Base-by-base conservation (phyloP, 2,888 invertebrate genomes). In the Cataglyphis albicans region DNA sequence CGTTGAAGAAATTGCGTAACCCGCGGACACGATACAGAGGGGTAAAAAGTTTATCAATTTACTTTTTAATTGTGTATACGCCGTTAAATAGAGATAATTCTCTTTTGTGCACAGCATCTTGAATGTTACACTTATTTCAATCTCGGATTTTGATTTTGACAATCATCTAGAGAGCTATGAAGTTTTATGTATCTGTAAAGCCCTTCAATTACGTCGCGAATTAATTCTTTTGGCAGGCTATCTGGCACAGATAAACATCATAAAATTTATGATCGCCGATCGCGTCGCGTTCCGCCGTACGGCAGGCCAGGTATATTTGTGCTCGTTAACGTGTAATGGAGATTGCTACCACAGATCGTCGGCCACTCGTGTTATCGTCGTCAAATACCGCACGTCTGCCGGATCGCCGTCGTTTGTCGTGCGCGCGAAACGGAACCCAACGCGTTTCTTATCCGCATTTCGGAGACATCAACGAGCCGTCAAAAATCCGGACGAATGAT, bases 281-380 rank as follows among this genome's bases (percentile, higher is more conserved):
- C 70, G 83, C 74, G 87, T 85, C 84, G 72, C 84, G 82, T 87
- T 67, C 70, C 63, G 64, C 21, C 80, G 87, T 78, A 32, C 64
- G 73, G 82, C 44, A 44, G 44, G 48, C n/a, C 87, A 88, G 86
- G 87, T 88, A 85, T 84, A 83, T 83, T 84, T 73, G 82, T 59
- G 82, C 86, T 90, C 81, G 85, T 90, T 86, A 89, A 73, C 78
- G 67, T 73, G 76, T 87, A 88, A 89, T 89, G 84, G 84, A 82
- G 87, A 89, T 88, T 83, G 84, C 83, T 88, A 83, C 84, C 87
- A 87, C 87, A 85, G 84, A 86, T 88, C 55, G 81, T 32, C 82
- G 82, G 74, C 81, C 89, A 86, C 85, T 85, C 85, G 78, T 83
- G 74, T 84, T 85, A 75, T 78, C 83, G 55, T 78, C 83, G 48